Evolutionary conservation across 2,797 vertebrate species (phyloP).

Genomic region (Syndactyla subalaris): DNA sequence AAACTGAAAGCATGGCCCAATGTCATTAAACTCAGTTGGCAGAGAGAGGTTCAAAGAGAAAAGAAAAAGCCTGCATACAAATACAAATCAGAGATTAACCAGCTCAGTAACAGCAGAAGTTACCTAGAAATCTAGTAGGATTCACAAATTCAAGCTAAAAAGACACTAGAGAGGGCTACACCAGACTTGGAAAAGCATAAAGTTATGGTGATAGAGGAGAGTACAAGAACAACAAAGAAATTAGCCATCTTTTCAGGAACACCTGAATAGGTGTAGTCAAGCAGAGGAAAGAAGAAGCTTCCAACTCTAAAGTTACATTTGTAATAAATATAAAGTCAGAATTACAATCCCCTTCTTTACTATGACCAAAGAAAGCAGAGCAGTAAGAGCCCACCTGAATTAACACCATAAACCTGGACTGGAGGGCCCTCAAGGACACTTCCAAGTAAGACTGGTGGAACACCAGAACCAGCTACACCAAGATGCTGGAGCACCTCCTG

Average conservation of each 20-base stretch:
- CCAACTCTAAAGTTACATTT: accelerated
- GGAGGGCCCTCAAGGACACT: accelerated
- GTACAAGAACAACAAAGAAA: background rate
- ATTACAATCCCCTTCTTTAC: background rate
- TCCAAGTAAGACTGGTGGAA: background rate
- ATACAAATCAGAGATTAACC: background rate
- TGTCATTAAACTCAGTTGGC: background rate
- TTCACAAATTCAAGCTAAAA: background rate
- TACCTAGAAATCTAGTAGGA: background rate
- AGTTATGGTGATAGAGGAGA: accelerated
- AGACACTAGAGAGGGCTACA: background rate
- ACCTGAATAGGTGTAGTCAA: background rate
- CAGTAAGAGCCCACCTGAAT: background rate
- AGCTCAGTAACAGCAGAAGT: background rate
- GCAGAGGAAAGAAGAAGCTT: accelerated
- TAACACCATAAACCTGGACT: background rate
- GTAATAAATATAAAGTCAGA: background rate
- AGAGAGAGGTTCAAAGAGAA: background rate
- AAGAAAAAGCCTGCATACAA: background rate
- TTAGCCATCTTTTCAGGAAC: background rate
- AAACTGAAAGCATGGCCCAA: background rate
- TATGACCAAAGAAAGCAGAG: accelerated
- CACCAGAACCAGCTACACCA: background rate
- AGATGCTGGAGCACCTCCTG: accelerated
- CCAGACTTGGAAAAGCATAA: background rate